A percentile compares a stretch with the other conserved stretches of the same genome.
Evolutionary conservation across 2,888 invertebrate species (phyloP).

Genomic region (Xestoiulus laeticollis): DNA sequence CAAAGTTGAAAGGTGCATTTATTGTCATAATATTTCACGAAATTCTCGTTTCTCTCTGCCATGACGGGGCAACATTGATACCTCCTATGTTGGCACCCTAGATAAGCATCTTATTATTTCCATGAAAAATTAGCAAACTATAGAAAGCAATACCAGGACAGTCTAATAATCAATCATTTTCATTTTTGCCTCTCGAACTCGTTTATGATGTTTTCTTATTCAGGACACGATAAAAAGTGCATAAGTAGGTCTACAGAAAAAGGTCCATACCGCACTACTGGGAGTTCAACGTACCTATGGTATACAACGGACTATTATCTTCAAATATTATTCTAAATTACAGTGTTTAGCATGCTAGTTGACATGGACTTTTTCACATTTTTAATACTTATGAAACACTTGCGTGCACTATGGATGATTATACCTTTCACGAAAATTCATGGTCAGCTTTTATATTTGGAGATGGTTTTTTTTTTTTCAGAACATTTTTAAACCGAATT

Average conservation of each 20-base stretch:
- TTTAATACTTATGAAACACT: neutral
- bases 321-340: neutral
- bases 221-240: neutral
- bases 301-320: neutral
- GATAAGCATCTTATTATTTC: neutral
- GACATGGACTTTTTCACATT: neutral
- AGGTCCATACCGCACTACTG: neutral
- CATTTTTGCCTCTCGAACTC: neutral
- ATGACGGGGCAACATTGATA: neutral
- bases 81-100: neutral
- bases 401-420: neutral
- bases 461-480: neutral
- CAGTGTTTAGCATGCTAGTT: conserved; percentile 18
- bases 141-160: neutral
- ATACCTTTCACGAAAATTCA: neutral
- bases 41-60: neutral
- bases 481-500: neutral
- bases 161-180: conserved; percentile 16
- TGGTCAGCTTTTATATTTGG: neutral
- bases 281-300: neutral
- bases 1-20: neutral
- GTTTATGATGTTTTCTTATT: neutral
- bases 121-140: neutral
- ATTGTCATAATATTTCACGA: neutral
- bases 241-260: neutral